These are phyloP conservation scores for Eudasyphora cyanicolor DNA, from an alignment of 2,888 invertebrate species.

Conservation along the genomic window DNA sequence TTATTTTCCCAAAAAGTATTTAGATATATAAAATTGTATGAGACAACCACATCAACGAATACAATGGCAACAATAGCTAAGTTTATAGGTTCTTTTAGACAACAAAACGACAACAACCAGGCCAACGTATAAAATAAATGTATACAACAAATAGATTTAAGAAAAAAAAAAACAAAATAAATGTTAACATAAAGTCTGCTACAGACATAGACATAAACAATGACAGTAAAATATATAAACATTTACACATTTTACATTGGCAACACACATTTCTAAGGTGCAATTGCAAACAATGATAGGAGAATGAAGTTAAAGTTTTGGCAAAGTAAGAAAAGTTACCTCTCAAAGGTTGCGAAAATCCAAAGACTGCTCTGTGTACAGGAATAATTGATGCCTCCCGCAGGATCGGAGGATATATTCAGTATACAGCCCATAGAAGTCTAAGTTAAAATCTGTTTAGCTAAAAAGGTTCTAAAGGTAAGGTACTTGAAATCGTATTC, in stretches of 20 bases:
- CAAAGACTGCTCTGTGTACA: not conserved
- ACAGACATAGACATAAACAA: conserved; percentile 52
- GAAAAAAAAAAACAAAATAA: conserved; percentile 22
- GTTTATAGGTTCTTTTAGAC: not conserved
- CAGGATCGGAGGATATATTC: too few relatives aligned
- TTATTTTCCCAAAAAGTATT: not conserved
- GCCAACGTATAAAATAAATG: not conserved
- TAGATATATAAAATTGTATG: not conserved
- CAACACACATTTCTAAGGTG: not conserved
- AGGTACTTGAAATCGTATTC: too few relatives aligned
- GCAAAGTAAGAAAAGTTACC: not conserved
- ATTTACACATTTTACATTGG: not conserved
- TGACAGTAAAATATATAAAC: conserved; percentile 29
- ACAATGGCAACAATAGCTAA: not conserved
- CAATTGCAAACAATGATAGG: not conserved
- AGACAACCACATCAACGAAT: not conserved
- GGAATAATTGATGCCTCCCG: too few relatives aligned
- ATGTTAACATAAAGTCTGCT: conserved; percentile 47
- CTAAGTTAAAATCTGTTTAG: too few relatives aligned
- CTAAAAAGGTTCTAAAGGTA: too few relatives aligned
- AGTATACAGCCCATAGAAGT: too few relatives aligned
- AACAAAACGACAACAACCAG: not conserved
- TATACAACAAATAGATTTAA: not conserved
- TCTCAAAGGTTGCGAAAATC: not conserved
- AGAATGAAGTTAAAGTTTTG: not conserved